These are phyloP conservation scores for Ageneiosus marmoratus DNA, from an alignment of 2,113 vertebrate species.

Conservation along the genomic window DNA sequence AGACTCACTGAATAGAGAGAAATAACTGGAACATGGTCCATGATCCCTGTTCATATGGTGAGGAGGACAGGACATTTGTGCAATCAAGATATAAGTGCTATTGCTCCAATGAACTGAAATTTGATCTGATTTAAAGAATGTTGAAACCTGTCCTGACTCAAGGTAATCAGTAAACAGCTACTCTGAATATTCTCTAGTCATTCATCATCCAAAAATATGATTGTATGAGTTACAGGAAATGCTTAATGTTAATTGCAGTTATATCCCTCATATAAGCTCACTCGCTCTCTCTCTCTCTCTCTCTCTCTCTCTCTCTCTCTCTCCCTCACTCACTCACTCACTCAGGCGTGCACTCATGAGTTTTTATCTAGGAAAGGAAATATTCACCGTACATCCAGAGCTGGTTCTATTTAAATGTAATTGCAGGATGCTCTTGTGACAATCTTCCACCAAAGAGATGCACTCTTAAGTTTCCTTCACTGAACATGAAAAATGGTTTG, in stretches of 20 bases:
- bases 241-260: conserved; percentile 20
- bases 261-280: background rate
- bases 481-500: conserved; percentile 33
- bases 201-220: background rate
- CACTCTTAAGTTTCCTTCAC: background rate
- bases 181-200: background rate
- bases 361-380: background rate
- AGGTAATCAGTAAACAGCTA: background rate
- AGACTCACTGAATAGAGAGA: background rate
- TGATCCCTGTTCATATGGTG: background rate
- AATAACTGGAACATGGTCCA: conserved; percentile 8
- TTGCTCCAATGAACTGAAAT: background rate
- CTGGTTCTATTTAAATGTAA: conserved; percentile 64
- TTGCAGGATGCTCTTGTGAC: conserved; percentile 52
- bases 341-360: background rate
- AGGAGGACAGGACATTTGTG: background rate
- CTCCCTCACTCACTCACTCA: too few species aligned
- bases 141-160: background rate
- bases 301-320: background rate
- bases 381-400: conserved; percentile 29
- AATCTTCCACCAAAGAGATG: conserved; percentile 26
- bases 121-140: background rate
- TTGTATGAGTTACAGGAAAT: background rate
- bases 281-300: background rate
- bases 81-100: background rate